These are phyloP conservation scores for Lottia scabra DNA, from an alignment of 2,888 invertebrate species.

Conservation along the genomic window DNA sequence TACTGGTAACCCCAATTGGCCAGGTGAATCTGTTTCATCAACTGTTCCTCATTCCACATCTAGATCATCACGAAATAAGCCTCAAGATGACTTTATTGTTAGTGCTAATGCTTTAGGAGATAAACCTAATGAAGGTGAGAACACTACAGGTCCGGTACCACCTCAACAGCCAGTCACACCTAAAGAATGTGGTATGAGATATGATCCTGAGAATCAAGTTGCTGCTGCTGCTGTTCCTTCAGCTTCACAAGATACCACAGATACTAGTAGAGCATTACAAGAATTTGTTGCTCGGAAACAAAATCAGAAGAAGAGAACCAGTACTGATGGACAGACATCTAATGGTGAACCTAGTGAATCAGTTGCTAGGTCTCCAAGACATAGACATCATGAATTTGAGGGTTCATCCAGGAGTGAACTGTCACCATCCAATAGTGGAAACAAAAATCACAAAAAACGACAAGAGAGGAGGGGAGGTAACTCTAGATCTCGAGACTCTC, in stretches of 20 bases:
- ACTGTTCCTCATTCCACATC: no score
- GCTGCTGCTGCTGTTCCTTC: background rate
- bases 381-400: no score
- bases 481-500: no score
- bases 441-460: no score
- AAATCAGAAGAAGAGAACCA: background rate
- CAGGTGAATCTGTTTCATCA: no score
- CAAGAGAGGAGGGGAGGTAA: no score
- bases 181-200: background rate
- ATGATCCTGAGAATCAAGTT: background rate
- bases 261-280: background rate
- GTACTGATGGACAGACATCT: no score
- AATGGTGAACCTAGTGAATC: no score
- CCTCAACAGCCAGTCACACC: background rate
- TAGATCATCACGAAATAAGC: background rate
- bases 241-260: background rate
- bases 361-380: no score
- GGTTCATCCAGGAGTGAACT: no score
- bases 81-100: constrained; percentile 11
- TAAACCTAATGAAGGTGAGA: background rate
- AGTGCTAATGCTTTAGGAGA: background rate
- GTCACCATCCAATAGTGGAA: no score
- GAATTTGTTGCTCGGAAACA: background rate
- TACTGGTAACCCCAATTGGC: no score
- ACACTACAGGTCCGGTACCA: background rate